Conservation (phyloP, 2,888 invertebrate genomes). For the Crepidodera aurea region DNA sequence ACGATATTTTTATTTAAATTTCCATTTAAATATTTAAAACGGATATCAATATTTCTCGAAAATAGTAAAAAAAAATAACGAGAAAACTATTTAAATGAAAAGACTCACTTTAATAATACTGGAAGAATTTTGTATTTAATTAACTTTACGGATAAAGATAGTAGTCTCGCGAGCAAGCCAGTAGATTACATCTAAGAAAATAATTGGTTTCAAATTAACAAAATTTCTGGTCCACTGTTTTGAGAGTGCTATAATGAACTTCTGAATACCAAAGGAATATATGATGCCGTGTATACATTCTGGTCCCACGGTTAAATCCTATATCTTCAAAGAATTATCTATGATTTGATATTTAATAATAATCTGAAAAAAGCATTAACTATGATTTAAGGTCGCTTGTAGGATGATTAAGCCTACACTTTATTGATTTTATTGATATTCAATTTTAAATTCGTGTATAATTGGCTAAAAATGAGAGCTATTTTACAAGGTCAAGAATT, state of each 20-base stretch:
- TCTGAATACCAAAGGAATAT: conserved; percentile 54
- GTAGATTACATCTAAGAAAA: conserved; percentile 35
- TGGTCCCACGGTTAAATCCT: conserved; percentile 54
- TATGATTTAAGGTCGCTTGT: conserved; percentile 34
- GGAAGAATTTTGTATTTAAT: conserved; percentile 43
- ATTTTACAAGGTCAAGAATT: no score
- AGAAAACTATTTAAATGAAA: conserved; percentile 15
- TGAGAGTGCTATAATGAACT: conserved; percentile 54
- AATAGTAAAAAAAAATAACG: neutral
- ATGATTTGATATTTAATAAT: conserved; percentile 47
- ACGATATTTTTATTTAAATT: no score
- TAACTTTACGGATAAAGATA: conserved; percentile 49
- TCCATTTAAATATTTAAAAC: neutral
- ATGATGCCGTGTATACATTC: conserved; percentile 54
- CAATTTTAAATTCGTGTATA: no score
- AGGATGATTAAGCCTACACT: neutral
- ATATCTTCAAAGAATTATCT: conserved; percentile 49
- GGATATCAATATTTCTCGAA: neutral
- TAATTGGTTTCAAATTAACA: conserved; percentile 39
- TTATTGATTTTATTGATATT: neutral
- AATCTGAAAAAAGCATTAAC: conserved; percentile 31
- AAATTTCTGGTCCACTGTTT: conserved; percentile 47
- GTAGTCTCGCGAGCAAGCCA: conserved; percentile 40
- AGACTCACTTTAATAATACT: conserved; percentile 48
- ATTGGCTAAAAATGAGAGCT: no score